A percentile compares a stretch with the other conserved stretches of the same genome.
These are phyloP conservation scores for Rhingia campestris DNA, from an alignment of 2,888 invertebrate species.

Conservation along the genomic window DNA sequence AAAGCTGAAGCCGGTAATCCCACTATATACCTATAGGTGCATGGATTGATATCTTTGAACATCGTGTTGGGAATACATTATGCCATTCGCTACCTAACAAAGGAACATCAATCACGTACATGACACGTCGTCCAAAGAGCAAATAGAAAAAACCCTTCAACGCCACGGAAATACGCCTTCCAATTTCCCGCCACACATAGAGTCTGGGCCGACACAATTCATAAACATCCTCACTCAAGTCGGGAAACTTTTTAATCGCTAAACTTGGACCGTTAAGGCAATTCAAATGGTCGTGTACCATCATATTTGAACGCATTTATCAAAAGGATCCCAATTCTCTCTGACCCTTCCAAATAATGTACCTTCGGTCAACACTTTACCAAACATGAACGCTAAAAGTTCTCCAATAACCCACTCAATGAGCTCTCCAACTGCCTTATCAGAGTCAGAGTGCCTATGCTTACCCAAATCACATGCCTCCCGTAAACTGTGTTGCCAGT, in stretches of 20 bases:
- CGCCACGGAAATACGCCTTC: constrained; percentile 17
- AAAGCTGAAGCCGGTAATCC: constrained; percentile 24
- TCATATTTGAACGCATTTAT: constrained; percentile 63
- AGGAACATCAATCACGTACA: constrained; percentile 64
- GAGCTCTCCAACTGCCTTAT: neutral
- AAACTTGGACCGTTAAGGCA: constrained; percentile 63
- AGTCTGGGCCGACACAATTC: constrained; percentile 36
- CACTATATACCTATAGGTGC: constrained; percentile 1
- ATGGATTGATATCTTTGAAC: constrained; percentile 53
- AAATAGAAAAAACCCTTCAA: constrained; percentile 59
- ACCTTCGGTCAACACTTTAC: constrained; percentile 50
- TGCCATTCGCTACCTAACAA: constrained; percentile 37
- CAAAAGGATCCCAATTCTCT: constrained; percentile 47
- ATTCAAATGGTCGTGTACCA: constrained; percentile 62
- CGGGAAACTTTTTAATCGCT: constrained; percentile 62
- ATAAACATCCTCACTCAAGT: constrained; percentile 27
- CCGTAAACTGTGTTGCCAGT: constrained; percentile 33
- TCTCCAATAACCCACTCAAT: constrained; percentile 4
- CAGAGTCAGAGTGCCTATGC: neutral
- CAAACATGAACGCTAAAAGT: constrained; percentile 39
- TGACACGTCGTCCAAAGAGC: constrained; percentile 55
- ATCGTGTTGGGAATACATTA: constrained; percentile 59
- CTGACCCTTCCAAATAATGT: constrained; percentile 27
- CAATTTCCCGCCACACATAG: constrained; percentile 16
- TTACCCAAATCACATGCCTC: constrained; percentile 31